Evolutionary conservation across 2,888 invertebrate species (phyloP), one percentile per base, ranked within the genome.

Genomic region (Catocala sponsa): DNA sequence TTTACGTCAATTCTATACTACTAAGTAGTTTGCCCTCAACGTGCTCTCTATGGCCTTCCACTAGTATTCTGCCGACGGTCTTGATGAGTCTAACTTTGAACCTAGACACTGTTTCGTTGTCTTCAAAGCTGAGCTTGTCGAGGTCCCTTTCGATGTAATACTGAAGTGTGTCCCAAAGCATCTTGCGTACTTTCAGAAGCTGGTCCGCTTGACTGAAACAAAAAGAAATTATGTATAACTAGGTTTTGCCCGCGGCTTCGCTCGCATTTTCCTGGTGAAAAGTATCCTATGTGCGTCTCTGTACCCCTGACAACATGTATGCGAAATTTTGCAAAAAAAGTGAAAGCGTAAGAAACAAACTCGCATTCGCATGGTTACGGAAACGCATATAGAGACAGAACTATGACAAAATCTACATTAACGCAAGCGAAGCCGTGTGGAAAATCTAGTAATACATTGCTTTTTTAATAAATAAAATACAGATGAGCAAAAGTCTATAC

Each of bases 121-220:
- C 86, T 0, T 89, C 87, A 32, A 81, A 90, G 1, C 80, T 72
- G 1, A 90, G n/a, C 2, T 58, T 78, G 6, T 65, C 81, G 0
- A 86, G 25, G 55, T 95, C 88, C 35, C 94, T 88, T 48, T 94
- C 89, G 13, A 95, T 86, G 72, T 94, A 90, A 69, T 95, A 95
- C 4, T 94, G 77, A 7, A 95, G 85, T 0, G 95, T 86, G 5
- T 78, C 82, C 94, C 95, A 95, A 2, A 95, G 78, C 82, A 94
- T 89, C 69, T 94, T 89, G 13, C 94, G 88, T 0, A 94, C 85
- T 69, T 89, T 83, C 0, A 95, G 56, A 5, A 96, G 79, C 5
- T 73, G 46, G 4, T 90, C 80, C 0, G 95, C 95, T 85, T 95
- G 91, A 41, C 96, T 96, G 89, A 50, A 94, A 94, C 48, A 61